Evolutionary conservation across 1,140 invertebrate genomes (phyloP), one percentile per base, ranked within the genome.

Genomic region (Bombus superbus): DNA sequence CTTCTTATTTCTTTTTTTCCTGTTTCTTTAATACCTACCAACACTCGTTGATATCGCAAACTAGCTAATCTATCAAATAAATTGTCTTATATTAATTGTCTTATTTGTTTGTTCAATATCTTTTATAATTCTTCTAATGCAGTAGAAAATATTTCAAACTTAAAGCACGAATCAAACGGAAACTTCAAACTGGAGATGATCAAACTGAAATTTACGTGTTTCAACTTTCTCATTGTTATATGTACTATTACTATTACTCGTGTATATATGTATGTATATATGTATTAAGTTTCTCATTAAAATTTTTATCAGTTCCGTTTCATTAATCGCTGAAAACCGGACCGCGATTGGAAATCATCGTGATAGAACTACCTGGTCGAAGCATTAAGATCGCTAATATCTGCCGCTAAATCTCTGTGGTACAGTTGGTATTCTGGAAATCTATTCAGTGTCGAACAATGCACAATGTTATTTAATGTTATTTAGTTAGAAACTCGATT

Each of bases 301-400:
- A 78, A 77, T 59, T 78, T 69, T 32, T 83, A 68, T 83, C 59
- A 11, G 11, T 6, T 4, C 18, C 53, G 32, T 35, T 83, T 42
- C n/a, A 6, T 11, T 64, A 53, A 1, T 53, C 47, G 18, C 18
- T 6, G 57, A 2, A 1, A 44, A 25, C 9, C 6, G 10, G 8
- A 1, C 10, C n/a, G 28, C 44, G 22, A 53, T 68, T 59, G 72
- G 28, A 47, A 28, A 76, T 75, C 28, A 25, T 13, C 18, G 25
- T 15, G 18, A 68, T 76, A 25, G 35, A 75, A 62, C 10, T 64
- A 22, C 22, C 40, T 42, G 3, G 25, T 40, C 22, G 42, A 57
- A 64, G 38, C 40, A 35, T 22, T 57, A 64, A 75, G 53, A n/a
- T 62, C 53, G 38, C 22, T n/a, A 32, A 62, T 64, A 59, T 15